phyloP scores from a whole-genome alignment of 2,113 vertebrate species.

The Shinisaurus crocodilurus region DNA sequence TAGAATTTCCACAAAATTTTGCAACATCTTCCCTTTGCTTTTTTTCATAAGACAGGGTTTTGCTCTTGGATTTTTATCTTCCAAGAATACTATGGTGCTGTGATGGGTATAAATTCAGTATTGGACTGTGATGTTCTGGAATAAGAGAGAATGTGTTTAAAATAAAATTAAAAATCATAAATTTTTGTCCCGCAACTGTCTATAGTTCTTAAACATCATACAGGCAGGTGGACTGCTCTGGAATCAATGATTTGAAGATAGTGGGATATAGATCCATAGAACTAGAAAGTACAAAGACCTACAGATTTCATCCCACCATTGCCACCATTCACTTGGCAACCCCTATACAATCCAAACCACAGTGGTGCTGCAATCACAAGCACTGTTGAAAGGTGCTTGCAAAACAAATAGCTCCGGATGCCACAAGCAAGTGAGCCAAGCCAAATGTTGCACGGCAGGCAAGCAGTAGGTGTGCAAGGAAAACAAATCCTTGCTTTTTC shows the following conservation, averaged over 20 bases:
- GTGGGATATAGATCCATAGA: neutral
- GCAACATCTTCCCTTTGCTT: neutral
- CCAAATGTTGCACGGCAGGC: neutral
- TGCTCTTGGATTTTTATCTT: neutral
- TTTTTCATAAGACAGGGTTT: neutral
- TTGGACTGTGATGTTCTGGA: neutral
- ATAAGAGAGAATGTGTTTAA: neutral
- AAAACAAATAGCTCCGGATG: neutral
- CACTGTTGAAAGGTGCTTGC: neutral
- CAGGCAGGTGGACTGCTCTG: neutral
- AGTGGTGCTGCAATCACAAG: neutral
- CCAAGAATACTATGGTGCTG: neutral
- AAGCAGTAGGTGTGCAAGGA: neutral
- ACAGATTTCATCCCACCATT: neutral
- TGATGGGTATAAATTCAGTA: neutral
- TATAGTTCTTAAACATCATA: neutral
- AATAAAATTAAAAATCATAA: neutral
- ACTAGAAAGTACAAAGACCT: neutral
- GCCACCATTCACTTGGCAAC: neutral
- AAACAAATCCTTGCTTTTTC: neutral
- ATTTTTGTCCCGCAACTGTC: neutral
- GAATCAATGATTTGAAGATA: neutral
- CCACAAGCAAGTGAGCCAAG: neutral
- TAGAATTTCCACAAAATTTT: neutral
- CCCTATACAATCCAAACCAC: neutral